Evolutionary conservation across 2,797 vertebrate species (phyloP).

Genomic region (Megaceryle alcyon): DNA sequence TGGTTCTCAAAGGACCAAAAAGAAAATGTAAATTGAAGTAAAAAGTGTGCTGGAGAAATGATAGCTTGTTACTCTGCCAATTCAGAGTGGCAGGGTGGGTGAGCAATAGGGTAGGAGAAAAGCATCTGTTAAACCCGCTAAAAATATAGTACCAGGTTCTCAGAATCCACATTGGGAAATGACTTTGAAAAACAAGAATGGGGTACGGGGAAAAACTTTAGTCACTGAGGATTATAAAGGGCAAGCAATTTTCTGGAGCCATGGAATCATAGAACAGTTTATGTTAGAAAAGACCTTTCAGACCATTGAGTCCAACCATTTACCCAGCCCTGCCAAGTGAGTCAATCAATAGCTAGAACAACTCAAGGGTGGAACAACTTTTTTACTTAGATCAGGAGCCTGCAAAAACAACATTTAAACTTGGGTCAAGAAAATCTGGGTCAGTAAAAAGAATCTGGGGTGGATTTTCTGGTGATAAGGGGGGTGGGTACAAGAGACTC

Average conservation of each 20-base stretch:
- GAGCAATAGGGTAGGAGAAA: constrained; percentile 15
- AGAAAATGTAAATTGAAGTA: constrained; percentile 64
- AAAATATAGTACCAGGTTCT: constrained; percentile 44
- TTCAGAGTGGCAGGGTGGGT: constrained; percentile 22
- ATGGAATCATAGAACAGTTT: neutral
- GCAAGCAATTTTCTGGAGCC: neutral
- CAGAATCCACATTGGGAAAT: neutral
- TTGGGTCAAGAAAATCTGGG: neutral
- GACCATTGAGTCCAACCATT: neutral
- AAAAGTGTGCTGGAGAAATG: constrained; percentile 46
- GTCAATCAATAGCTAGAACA: neutral
- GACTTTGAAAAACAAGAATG: constrained; percentile 11
- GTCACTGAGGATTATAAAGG: neutral
- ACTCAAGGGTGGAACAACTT: neutral
- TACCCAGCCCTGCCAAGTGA: neutral
- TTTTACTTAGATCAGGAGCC: neutral
- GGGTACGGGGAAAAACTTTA: neutral
- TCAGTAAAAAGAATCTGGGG: neutral
- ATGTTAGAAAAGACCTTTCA: neutral
- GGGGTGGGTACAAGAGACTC: fast-evolving
- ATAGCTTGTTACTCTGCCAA: constrained; percentile 35
- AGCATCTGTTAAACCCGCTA: constrained; percentile 58
- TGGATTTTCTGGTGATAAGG: neutral
- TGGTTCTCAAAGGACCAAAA: constrained; percentile 66
- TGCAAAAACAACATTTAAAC: neutral